These are phyloP conservation scores for Diorhabda elongata DNA, from an alignment of 1,140 invertebrate species.

Conservation along the genomic window DNA sequence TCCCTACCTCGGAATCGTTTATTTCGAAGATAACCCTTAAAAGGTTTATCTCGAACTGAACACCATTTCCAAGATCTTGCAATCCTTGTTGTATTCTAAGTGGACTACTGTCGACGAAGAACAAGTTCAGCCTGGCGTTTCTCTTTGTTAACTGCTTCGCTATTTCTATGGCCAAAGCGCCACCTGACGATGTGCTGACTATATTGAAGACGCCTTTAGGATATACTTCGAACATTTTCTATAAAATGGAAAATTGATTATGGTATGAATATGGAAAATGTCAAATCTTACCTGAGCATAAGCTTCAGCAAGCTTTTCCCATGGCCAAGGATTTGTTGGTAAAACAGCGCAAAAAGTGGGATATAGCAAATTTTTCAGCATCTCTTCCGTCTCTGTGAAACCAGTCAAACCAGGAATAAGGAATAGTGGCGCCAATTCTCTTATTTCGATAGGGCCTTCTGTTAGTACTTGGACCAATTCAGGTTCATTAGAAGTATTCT, in stretches of 20 bases:
- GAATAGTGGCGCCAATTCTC: slow-evolving; percentile 44
- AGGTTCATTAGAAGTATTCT: slow-evolving; percentile 32
- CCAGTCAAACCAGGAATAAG: slow-evolving; percentile 43
- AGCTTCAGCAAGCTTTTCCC: slow-evolving; percentile 31
- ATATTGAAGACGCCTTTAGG: slow-evolving; percentile 43
- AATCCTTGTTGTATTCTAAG: slow-evolving; percentile 38
- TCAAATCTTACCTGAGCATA: slow-evolving; percentile 21
- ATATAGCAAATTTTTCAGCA: slow-evolving; percentile 35
- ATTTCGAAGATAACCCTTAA: slow-evolving; percentile 38
- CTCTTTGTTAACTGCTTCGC: slow-evolving; percentile 37
- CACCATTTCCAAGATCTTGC: slow-evolving; percentile 37
- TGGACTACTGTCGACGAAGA: slow-evolving; percentile 44
- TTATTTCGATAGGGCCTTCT: slow-evolving; percentile 37
- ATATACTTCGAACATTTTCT: slow-evolving; percentile 41
- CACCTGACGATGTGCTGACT: slow-evolving; percentile 44
- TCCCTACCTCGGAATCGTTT: slow-evolving; percentile 36
- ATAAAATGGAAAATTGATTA: slow-evolving; percentile 11
- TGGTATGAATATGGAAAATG: background rate
- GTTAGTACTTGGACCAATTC: slow-evolving; percentile 39
- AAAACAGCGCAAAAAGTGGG: slow-evolving; percentile 40
- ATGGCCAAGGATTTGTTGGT: slow-evolving; percentile 26
- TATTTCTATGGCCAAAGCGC: slow-evolving; percentile 43
- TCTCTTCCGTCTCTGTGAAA: slow-evolving; percentile 29
- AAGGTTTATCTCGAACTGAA: slow-evolving; percentile 33
- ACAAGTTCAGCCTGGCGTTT: slow-evolving; percentile 39